These are phyloP conservation scores for Aelia acuminata DNA, from an alignment of 2,888 invertebrate genomes.

Conservation along the genomic window DNA sequence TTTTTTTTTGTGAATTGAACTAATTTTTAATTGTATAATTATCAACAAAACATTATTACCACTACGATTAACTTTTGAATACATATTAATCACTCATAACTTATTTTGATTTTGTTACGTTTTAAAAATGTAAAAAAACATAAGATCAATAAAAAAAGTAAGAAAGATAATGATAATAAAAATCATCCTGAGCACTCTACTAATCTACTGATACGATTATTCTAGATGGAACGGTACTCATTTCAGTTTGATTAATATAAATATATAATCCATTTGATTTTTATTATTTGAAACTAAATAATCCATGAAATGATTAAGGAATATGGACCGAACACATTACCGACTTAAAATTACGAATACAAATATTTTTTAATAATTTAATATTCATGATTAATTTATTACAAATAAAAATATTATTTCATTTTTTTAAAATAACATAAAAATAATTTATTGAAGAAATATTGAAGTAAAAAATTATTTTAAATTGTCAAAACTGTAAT, in stretches of 20 bases:
- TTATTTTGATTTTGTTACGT: neutral
- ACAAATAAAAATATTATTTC: neutral
- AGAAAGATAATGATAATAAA: neutral
- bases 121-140: neutral
- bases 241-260: neutral
- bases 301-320: neutral
- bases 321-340: neutral
- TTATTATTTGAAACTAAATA: neutral
- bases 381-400: neutral
- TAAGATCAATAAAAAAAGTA: neutral
- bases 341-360: neutral
- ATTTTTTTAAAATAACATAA: neutral
- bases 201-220: neutral
- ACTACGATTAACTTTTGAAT: too few relatives aligned
- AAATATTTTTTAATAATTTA: neutral
- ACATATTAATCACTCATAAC: neutral
- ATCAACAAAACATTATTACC: too few relatives aligned
- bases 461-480: neutral
- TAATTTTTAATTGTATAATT: too few relatives aligned
- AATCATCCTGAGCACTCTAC: constrained; percentile 1
- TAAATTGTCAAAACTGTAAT: constrained; percentile 26
- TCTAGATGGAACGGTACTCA: neutral
- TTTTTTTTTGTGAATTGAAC: too few relatives aligned
- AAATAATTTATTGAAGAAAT: neutral
- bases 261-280: neutral